These are phyloP conservation scores for Lagenorhynchus albirostris DNA, from an alignment of 2,113 vertebrate species.

Conservation along the genomic window DNA sequence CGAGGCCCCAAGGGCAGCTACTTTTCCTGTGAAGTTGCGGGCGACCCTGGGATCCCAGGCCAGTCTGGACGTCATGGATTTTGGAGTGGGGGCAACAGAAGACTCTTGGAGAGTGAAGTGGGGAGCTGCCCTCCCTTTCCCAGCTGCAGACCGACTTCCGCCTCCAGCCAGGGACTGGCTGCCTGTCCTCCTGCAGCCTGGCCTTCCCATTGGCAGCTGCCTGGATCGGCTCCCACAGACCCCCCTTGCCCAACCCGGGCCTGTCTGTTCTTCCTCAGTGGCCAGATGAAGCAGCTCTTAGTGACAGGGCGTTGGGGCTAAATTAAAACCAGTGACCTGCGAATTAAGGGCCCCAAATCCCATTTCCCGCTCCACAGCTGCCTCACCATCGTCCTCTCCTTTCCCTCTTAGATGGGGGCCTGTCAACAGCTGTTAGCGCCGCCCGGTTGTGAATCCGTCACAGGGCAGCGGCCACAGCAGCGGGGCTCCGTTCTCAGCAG, in stretches of 20 bases:
- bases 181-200: neutral
- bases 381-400: neutral
- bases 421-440: neutral
- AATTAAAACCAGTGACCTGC: slow-evolving; percentile 27
- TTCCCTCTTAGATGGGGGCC: neutral
- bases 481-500: neutral
- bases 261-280: neutral
- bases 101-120: rapidly evolving
- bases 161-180: rapidly evolving
- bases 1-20: rapidly evolving
- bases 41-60: rapidly evolving
- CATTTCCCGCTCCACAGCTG: rapidly evolving
- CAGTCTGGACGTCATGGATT: rapidly evolving
- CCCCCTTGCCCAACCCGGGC: rapidly evolving
- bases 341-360: neutral
- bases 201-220: neutral
- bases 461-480: neutral
- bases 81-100: neutral
- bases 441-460: neutral
- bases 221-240: rapidly evolving
- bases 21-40: neutral
- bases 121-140: rapidly evolving
- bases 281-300: neutral
- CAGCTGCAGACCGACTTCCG: neutral
- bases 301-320: neutral